Percentiles rank a stretch among this genome's conserved stretches.
phyloP scores from a whole-genome alignment of 2,888 invertebrate genomes.

The Ectemnius cavifrons region DNA sequence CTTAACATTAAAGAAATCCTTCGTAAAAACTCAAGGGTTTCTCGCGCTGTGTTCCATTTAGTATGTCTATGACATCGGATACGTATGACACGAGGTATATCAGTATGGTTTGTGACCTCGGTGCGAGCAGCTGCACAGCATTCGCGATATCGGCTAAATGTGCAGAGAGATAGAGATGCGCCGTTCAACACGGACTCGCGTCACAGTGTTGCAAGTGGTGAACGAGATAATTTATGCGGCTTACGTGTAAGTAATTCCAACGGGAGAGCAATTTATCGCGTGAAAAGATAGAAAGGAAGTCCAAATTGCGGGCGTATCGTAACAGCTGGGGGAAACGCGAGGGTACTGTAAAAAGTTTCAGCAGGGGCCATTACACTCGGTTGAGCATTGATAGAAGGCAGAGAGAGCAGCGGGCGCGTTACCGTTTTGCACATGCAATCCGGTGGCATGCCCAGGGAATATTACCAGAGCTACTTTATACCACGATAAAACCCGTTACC shows the following conservation, averaged over 20 bases:
- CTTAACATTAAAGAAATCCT: too few relatives aligned
- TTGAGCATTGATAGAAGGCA: background rate
- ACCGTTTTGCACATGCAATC: slow-evolving; percentile 1
- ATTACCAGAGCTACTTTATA: slow-evolving; percentile 2
- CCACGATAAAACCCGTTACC: slow-evolving; percentile 3
- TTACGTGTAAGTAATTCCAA: slow-evolving; percentile 1
- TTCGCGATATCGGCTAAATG: background rate
- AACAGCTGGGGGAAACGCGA: background rate
- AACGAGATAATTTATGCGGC: slow-evolving; percentile 1
- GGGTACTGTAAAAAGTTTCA: background rate
- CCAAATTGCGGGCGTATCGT: background rate
- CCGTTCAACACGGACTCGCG: background rate
- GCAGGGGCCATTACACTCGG: background rate
- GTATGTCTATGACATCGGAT: too few relatives aligned
- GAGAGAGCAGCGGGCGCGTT: background rate
- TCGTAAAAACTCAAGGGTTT: too few relatives aligned
- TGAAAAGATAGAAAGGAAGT: background rate
- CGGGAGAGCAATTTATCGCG: background rate
- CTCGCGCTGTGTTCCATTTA: too few relatives aligned
- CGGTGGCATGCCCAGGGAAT: background rate
- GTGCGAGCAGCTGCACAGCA: background rate
- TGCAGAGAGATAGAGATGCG: background rate
- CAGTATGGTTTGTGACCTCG: too few relatives aligned
- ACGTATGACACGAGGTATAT: too few relatives aligned
- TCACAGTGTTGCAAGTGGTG: background rate